Evolutionary conservation across 2,888 invertebrate species (phyloP), one percentile per base, ranked within the genome.

Genomic region (Plagiodera versicolora): DNA sequence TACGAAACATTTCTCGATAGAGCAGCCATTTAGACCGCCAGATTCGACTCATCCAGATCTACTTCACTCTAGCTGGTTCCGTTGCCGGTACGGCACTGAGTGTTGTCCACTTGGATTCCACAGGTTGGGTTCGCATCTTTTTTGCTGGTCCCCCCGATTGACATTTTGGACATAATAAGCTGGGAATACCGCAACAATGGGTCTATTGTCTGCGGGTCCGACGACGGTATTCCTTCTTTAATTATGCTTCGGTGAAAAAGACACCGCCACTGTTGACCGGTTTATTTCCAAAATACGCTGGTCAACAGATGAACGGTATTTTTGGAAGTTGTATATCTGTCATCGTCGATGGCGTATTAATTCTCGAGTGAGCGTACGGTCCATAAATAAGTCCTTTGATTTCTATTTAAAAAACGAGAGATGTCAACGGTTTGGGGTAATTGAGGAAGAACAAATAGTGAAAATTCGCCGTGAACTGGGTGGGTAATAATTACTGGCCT

Each of bases 191-290:
- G 75, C 75, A 77, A 78, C 78, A 78, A 78, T 78, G 75, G 78
- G 75, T 77, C 78, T 77, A 77, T 78, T 77, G 77, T 77, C 74
- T 77, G 76, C n/a, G n/a, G n/a, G n/a, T 75, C 75, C 76, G 77
- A 76, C 76, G 77, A 77, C 72, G 75, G 76, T 70, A 77, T 77
- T 74, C 73, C 74, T 70, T 67, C 69, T 75, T 70, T 76, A 77
- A 77, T 77, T 77, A 75, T 73, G 72, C 65, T 60, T 64, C 55
- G 47, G 64, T 56, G 64, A 60, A 63, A 61, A 6, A 46, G 45
- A 64, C 66, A 58, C 60, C 63, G 70, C 69, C 72, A 72, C 56
- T 57, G 62, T 60, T 72, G 73, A 73, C 70, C 67, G 69, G 72
- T 73, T 71, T 72, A 72, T 73, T 70, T 24, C 6, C 6, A 24